Base-by-base conservation (phyloP, 1,140 invertebrate species). In the Drosophila oshimai region DNA sequence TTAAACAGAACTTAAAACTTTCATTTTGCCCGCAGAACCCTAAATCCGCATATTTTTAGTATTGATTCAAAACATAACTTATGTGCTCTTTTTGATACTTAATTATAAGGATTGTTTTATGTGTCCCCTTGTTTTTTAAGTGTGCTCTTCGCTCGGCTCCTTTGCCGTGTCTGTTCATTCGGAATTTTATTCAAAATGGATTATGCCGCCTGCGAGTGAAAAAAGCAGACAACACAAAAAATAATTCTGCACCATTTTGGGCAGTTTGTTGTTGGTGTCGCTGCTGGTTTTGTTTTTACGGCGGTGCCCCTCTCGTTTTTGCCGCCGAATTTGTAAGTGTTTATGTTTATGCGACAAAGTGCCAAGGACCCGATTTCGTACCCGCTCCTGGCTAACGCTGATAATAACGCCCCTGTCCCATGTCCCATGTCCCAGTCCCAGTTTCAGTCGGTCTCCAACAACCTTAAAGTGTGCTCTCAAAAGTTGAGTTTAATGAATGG, bases 161-260 rank as follows among this genome's bases (percentile, higher is more conserved):
- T 58, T 81, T 73, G 68, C 65, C 68, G 68, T 83, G 81, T 64
- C 73, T 87, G 81, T 77, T 87, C 81, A 87, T 74, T 87, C 64
- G 81, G 81, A 87, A 87, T 87, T 87, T 87, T 88, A 87, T 87
- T 87, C 79, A 87, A 87, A 81, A 87, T 87, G 81, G 76, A 86
- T 86, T 86, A 76, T 81, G 81, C 72, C 58, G 67, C 71, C 57
- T 73, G 47, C 41, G 58, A 72, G 46, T 31, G 41, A 51, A 45
- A 37, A 45, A 37, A 29, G 45, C 54, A 54, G 55, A 73, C 54
- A 75, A 69, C 47, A 45, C 36, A 34, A 68, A 44, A 74, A 61
- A 74, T 74, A 67, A 64, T 72, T 74, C 45, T 44, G 29, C 33
- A 42, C 26, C 50, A 67, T 58, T 74, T 65, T 65, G 33, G 10